Evolutionary conservation across 2,113 vertebrate genomes (phyloP), one percentile per base, ranked within the genome.

Genomic region (Scytalopus superciliaris): DNA sequence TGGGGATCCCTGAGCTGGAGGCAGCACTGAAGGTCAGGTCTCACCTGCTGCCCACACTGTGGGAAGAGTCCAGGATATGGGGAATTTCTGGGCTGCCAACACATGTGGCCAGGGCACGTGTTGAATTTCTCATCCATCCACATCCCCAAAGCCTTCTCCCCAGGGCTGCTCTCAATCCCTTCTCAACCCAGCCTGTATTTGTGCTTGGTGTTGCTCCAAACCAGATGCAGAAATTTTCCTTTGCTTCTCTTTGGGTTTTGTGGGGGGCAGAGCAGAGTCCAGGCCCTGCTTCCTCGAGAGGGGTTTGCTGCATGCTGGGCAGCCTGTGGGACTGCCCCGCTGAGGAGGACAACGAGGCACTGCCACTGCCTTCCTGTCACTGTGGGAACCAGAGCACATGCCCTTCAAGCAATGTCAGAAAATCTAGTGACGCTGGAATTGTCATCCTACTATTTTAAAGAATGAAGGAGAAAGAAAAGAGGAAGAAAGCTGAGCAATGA

Each of bases 251-350:
- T 45, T 78, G 45, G 9, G 14, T 39, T 73, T 64, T 47, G 35
- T 35, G 47, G 76, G 49, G 39, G 64, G 47, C 59, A 67, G 44
- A 42, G 44, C n/a, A 39, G 70, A 89, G 31, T 13, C 28, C 0
- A 1, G 3, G 35, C 28, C 18, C 44, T 3, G 1, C n/a, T 45
- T 8, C 12, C 25, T 13, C 0, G 0, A 31, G 30, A 33, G 27
- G 7, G 14, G 16, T 40, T 24, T 67, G n/a, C 39, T 8, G 19
- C 39, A 35, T 1, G 5, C 66, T 50, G 33, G 45, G 45, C n/a
- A 68, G 35, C 50, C 52, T 40, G 23, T 13, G 33, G 35, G 44
- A 55, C 37, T 2, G 33, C 18, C 23, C 64, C 37, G 13, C 17
- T 4, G 7, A 31, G 31, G 27, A 77, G 42, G 25, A 73, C 31